Conservation (phyloP, 2,113 vertebrate species). For the Datnioides undecimradiatus region DNA sequence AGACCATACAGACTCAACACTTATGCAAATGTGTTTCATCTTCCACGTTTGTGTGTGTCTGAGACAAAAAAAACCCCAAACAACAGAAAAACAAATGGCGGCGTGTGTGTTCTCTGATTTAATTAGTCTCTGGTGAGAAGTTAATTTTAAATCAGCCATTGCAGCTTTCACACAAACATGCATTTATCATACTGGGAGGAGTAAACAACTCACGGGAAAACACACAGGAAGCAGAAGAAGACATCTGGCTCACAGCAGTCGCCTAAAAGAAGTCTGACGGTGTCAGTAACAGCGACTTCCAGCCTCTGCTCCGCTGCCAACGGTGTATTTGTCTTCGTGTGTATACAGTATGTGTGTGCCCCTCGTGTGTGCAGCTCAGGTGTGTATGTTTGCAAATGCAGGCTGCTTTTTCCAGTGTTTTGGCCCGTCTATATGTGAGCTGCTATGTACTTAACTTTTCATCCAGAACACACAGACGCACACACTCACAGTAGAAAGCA, state of each 20-base stretch:
- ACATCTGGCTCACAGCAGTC: constrained; percentile 51
- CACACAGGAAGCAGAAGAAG: background rate
- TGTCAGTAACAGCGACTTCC: constrained; percentile 3
- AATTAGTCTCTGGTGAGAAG: constrained; percentile 53
- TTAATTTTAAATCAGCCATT: constrained; percentile 53
- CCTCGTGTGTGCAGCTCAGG: constrained; percentile 32
- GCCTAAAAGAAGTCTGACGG: constrained; percentile 20
- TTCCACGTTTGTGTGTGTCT: background rate
- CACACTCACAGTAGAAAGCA: constrained; percentile 27
- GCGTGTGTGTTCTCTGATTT: constrained; percentile 32
- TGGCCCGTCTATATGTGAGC: background rate
- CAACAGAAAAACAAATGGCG: background rate
- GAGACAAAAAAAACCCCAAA: background rate
- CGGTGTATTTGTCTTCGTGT: constrained; percentile 21
- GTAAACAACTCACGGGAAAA: constrained; percentile 35
- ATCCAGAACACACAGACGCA: constrained; percentile 15
- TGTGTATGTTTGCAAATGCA: background rate
- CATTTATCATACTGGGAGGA: constrained; percentile 40
- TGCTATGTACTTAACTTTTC: constrained; percentile 30
- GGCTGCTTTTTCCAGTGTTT: constrained; percentile 12
- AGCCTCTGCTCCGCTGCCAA: constrained; percentile 18
- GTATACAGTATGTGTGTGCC: constrained; percentile 15
- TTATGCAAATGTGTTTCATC: background rate
- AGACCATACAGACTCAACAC: background rate
- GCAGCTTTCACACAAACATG: constrained; percentile 60